A percentile compares a stretch with the other conserved stretches of the same genome.
Conservation (phyloP, 1,140 invertebrate genomes). For the Drosophila tropicalis region DNA sequence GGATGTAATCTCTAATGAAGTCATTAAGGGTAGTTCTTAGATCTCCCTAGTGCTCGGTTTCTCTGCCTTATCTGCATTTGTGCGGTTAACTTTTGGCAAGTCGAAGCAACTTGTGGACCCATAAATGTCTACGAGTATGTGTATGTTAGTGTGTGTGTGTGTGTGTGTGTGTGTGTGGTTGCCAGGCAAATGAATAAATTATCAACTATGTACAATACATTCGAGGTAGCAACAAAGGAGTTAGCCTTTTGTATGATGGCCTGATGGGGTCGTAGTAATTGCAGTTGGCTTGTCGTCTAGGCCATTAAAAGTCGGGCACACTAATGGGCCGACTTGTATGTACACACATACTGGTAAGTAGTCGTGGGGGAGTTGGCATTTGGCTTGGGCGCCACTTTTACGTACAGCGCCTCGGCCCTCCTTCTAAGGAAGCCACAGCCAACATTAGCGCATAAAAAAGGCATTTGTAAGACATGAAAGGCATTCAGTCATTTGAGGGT, state of each 20-base stretch:
- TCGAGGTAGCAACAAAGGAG: slow-evolving; percentile 45
- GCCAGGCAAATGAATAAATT: slow-evolving; percentile 76
- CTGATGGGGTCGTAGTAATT: slow-evolving; percentile 60
- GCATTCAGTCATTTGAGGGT: slow-evolving; percentile 64
- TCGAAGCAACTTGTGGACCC: slow-evolving; percentile 27
- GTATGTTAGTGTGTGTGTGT: not conserved
- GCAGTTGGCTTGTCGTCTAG: slow-evolving; percentile 74
- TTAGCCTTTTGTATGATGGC: slow-evolving; percentile 40
- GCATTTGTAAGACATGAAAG: slow-evolving; percentile 80
- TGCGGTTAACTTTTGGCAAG: slow-evolving; percentile 72
- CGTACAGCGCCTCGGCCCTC: not conserved
- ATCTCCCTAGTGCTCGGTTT: slow-evolving; percentile 15
- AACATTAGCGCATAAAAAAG: slow-evolving; percentile 78
- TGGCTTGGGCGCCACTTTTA: slow-evolving; percentile 5
- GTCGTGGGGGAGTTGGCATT: slow-evolving; percentile 30
- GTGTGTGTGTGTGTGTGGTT: slow-evolving; percentile 47
- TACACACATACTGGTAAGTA: slow-evolving; percentile 8
- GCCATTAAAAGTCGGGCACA: slow-evolving; percentile 67
- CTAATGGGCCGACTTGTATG: slow-evolving; percentile 14
- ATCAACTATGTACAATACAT: slow-evolving; percentile 67
- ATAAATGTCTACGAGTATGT: slow-evolving; percentile 31
- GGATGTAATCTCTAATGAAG: slow-evolving; percentile 63
- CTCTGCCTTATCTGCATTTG: slow-evolving; percentile 39
- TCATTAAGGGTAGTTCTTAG: slow-evolving; percentile 67
- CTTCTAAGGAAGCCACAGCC: slow-evolving; percentile 54